These are phyloP conservation scores for Acrocephalus kingi DNA, from an alignment of 2,113 vertebrate species.

Conservation along the genomic window DNA sequence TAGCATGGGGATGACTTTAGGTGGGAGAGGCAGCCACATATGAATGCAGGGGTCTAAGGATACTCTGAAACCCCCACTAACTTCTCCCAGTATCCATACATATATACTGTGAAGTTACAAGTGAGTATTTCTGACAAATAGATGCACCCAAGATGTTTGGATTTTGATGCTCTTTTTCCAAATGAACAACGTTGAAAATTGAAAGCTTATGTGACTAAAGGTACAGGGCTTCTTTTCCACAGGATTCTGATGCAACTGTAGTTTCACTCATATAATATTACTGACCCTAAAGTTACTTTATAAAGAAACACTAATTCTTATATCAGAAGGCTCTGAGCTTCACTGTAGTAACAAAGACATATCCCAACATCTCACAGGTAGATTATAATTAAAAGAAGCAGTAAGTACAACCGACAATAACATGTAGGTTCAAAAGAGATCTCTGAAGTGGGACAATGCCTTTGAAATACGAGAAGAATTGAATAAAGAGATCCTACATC, in stretches of 20 bases:
- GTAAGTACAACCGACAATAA: background rate
- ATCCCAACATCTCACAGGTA: background rate
- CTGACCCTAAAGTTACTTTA: background rate
- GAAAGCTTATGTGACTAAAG: background rate
- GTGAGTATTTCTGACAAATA: background rate
- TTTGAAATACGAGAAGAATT: constrained; percentile 14
- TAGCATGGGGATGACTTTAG: background rate
- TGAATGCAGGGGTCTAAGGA: background rate
- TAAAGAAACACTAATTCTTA: background rate
- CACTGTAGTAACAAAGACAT: background rate
- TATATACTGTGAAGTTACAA: background rate
- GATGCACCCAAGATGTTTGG: background rate
- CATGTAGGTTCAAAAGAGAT: background rate
- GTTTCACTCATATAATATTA: background rate
- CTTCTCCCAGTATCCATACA: background rate
- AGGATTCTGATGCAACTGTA: background rate
- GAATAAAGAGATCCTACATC: background rate
- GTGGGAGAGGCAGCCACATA: background rate
- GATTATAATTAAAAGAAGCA: background rate
- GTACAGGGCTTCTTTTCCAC: background rate
- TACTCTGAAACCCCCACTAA: background rate
- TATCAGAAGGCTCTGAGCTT: background rate
- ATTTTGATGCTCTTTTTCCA: background rate
- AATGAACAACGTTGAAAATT: background rate
- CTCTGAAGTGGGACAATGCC: background rate